Conservation (phyloP, 2,797 vertebrate species). For the Kryptopterus vitreolus region DNA sequence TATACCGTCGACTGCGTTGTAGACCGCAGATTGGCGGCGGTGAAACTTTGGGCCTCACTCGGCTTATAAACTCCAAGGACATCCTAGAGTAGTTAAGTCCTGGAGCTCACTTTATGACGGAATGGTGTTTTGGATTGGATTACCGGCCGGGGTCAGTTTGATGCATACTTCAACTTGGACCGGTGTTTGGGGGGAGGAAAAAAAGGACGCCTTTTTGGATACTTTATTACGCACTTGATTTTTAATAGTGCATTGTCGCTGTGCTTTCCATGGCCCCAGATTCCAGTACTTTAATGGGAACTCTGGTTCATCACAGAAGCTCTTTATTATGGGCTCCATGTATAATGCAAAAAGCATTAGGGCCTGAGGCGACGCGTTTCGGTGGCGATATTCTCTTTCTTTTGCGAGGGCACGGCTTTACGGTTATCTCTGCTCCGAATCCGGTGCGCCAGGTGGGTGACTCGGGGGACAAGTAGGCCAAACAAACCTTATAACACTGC, state of each 20-base stretch:
- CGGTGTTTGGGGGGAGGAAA: not conserved
- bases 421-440: conserved; percentile 12
- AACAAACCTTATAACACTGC: conserved; percentile 61
- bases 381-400: too few relatives aligned
- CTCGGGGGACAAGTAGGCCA: conserved; percentile 59
- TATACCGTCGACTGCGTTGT: not conserved
- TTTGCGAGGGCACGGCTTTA: conserved; percentile 24
- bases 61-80: not conserved
- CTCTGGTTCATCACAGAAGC: not conserved
- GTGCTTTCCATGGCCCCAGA: not conserved
- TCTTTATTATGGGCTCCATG: not conserved
- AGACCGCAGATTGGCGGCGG: not conserved
- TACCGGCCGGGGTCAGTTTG: not conserved
- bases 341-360: not conserved
- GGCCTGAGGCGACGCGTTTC: too few relatives aligned
- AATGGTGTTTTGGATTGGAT: not conserved
- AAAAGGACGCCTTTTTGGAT: not conserved
- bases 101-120: not conserved
- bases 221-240: conserved; percentile 12
- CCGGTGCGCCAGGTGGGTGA: conserved; percentile 9
- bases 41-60: not conserved
- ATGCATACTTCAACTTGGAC: not conserved
- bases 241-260: not conserved
- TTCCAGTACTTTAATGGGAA: not conserved
- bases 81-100: not conserved